phyloP scores from a whole-genome alignment of 2,888 invertebrate genomes.

The Salpingus planirostris region DNA sequence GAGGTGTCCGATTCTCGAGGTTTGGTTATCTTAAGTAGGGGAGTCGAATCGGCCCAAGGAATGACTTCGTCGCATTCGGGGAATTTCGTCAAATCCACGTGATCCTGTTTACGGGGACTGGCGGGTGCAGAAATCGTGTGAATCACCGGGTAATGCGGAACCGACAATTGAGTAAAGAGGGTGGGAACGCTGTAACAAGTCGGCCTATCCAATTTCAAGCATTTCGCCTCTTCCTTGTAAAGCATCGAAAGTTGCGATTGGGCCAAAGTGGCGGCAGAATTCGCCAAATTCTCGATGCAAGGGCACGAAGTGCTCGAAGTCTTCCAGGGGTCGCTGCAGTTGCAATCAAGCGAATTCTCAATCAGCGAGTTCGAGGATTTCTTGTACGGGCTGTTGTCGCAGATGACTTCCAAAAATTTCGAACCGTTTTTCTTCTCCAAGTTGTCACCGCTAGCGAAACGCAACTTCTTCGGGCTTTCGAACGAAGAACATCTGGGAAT shows the following conservation, averaged over 20 bases:
- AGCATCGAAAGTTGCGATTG: slow-evolving; percentile 35
- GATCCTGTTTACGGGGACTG: slow-evolving; percentile 29
- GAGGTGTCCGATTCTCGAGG: slow-evolving; percentile 21
- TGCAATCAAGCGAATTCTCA: slow-evolving; percentile 45
- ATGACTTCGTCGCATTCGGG: slow-evolving; percentile 30
- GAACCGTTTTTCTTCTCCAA: slow-evolving; percentile 43
- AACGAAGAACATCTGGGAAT: slow-evolving; percentile 65
- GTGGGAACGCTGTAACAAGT: slow-evolving; percentile 35
- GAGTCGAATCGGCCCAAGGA: slow-evolving; percentile 33
- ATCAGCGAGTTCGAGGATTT: slow-evolving; percentile 43
- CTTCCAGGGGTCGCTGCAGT: slow-evolving; percentile 38
- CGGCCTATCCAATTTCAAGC: slow-evolving; percentile 17
- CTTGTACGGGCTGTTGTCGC: slow-evolving; percentile 49
- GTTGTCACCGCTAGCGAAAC: slow-evolving; percentile 41
- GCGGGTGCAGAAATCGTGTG: slow-evolving; percentile 35
- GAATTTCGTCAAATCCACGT: slow-evolving; percentile 21
- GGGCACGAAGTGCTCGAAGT: slow-evolving; percentile 61
- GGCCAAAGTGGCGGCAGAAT: slow-evolving; percentile 34
- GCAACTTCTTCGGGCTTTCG: slow-evolving; percentile 73
- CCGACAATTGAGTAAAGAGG: slow-evolving; percentile 27
- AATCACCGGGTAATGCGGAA: slow-evolving; percentile 23
- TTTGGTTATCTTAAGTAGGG: slow-evolving; percentile 33
- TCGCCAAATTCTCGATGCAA: slow-evolving; percentile 54
- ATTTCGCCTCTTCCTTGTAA: slow-evolving; percentile 16
- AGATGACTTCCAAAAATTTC: slow-evolving; percentile 46